Base-by-base conservation (phyloP, 2,113 vertebrate species). In the Heterotis niloticus region DNA sequence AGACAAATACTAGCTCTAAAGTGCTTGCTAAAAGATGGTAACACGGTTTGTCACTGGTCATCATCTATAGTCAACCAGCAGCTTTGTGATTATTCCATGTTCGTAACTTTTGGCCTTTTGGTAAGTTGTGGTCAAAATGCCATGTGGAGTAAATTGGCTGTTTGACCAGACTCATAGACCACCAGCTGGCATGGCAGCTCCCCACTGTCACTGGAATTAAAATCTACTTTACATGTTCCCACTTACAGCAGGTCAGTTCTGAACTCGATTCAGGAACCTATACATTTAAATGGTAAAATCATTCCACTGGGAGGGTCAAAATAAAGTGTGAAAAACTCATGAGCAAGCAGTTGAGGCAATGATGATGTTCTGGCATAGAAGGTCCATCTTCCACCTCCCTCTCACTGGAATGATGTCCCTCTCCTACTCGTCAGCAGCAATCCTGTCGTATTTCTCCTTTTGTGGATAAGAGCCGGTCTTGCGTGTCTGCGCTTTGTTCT, bases 381-480 rank as follows among this genome's bases (percentile, higher is more conserved):
- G n/a, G 14, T 12, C 23, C 26, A 17, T 56, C 17, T 51, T 51
- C 5, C 54, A 12, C 54, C 52, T 1, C 24, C 71, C 12, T 23
- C 26, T 23, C 54, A 26, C 24, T 12, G 23, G 34, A 74, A 26
- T 51, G 34, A 74, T 57, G 34, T 16, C 17, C 71, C 71, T 44
- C 51, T 18, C 28, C 16, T 56, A 16, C n/a, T 74, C 20, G 23
- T 74, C 71, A 74, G 71, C 71, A 74, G 10, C 71, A 16, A 74
- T 74, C 24, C 54, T 54, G 71, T 74, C 71, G 57, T 57, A 51
- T 74, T 54, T 54, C 57, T 23, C 23, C 71, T 74, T 59, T 74
- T 74, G 71, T 74, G 54, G 24, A 5, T 28, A 57, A 74, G 54
- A 44, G 34, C 7, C 34, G 2, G 34, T 7, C 34, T n/a, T 28